phyloP scores from a whole-genome alignment of 2,113 vertebrate genomes.

The Aptenodytes patagonicus region DNA sequence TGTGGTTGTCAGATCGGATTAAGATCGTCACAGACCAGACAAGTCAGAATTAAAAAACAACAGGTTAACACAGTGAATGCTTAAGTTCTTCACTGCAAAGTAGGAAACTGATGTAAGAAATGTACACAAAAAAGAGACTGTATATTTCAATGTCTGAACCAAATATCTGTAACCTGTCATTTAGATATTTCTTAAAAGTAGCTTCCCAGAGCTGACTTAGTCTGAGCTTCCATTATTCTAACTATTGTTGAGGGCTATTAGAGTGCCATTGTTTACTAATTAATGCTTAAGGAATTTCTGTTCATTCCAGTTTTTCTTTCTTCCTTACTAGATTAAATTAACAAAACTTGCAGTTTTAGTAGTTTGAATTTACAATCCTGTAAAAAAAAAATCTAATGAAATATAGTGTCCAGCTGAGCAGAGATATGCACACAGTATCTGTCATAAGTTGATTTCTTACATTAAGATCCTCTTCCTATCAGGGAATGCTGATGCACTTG shows the following conservation, averaged over 20 bases:
- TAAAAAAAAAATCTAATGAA: neutral
- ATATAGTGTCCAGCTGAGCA: neutral
- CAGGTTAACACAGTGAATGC: neutral
- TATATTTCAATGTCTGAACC: neutral
- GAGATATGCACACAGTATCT: neutral
- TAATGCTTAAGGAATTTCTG: neutral
- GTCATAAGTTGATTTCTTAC: neutral
- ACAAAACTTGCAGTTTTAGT: neutral
- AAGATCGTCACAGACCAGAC: neutral
- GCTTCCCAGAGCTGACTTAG: neutral
- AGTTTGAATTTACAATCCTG: neutral
- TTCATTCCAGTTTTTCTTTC: neutral
- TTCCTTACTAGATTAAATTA: neutral
- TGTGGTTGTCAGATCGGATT: neutral
- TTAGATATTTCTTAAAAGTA: neutral
- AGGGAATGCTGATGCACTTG: neutral
- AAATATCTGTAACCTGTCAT: neutral
- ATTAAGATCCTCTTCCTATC: neutral
- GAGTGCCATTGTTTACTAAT: neutral
- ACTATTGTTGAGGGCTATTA: neutral
- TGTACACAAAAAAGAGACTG: neutral
- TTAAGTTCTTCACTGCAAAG: neutral
- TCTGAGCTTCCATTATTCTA: neutral
- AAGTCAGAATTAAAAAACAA: neutral
- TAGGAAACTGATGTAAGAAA: neutral